A percentile compares a stretch with the other conserved stretches of the same genome.
phyloP scores from a whole-genome alignment of 2,888 invertebrate species.

The Blera fallax region DNA sequence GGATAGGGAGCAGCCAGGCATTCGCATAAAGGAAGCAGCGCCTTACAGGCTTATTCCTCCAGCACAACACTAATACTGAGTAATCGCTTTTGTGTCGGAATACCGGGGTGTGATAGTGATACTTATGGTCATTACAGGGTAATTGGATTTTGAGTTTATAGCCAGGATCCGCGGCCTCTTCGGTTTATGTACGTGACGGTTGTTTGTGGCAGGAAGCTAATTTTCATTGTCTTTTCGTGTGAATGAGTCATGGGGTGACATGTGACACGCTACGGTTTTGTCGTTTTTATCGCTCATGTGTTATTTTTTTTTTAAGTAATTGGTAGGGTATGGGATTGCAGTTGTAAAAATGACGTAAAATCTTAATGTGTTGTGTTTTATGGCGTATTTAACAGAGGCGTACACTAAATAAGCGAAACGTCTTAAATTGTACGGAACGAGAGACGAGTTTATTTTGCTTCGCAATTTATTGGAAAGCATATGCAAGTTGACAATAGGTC shows the following conservation, averaged over 20 bases:
- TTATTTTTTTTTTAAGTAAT: constrained; percentile 45
- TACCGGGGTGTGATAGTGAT: constrained; percentile 46
- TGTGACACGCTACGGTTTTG: constrained; percentile 53
- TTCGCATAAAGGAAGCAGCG: neutral
- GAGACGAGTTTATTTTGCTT: neutral
- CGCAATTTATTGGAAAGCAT: neutral
- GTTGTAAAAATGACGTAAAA: constrained; percentile 47
- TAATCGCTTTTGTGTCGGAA: constrained; percentile 40
- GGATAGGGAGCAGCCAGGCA: neutral
- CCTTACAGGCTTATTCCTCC: neutral
- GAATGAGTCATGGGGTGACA: constrained; percentile 54
- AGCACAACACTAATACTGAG: constrained; percentile 47
- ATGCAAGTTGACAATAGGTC: neutral
- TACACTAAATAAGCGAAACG: constrained; percentile 13
- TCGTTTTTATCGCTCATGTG: constrained; percentile 1
- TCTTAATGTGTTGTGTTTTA: constrained; percentile 28
- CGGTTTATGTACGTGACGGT: constrained; percentile 10
- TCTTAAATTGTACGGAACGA: constrained; percentile 1
- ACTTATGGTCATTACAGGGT: constrained; percentile 52
- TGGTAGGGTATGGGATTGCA: constrained; percentile 27
- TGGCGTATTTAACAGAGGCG: constrained; percentile 1
- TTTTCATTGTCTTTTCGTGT: constrained; percentile 26
- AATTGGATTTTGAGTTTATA: constrained; percentile 63
- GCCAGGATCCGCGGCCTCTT: constrained; percentile 38
- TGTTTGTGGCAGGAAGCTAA: constrained; percentile 23